Percentiles rank a stretch among this genome's conserved stretches.
These are phyloP conservation scores for Gasteruption jaculator DNA, from an alignment of 2,888 invertebrate species.

Conservation along the genomic window DNA sequence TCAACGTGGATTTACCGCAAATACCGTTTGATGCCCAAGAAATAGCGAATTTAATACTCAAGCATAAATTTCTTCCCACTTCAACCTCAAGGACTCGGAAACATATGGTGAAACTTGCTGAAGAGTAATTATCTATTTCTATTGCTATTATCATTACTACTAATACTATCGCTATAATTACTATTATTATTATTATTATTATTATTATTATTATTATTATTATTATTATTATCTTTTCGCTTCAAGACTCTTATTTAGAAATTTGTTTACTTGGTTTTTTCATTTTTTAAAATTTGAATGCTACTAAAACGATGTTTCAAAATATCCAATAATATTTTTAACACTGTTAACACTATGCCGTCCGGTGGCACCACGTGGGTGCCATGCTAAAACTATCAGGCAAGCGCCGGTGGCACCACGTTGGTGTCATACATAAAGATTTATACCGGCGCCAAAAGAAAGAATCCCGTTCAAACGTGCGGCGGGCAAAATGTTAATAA, in stretches of 20 bases:
- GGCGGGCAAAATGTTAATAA: no score
- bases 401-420: no score
- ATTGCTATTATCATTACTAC: not conserved
- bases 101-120: constrained; percentile 54
- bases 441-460: no score
- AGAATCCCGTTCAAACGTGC: no score
- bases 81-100: constrained; percentile 59
- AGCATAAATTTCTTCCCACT: constrained; percentile 52
- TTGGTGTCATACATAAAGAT: no score
- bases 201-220: constrained; percentile 11
- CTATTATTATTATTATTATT: constrained; percentile 12
- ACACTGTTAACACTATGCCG: no score
- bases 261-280: constrained; percentile 16
- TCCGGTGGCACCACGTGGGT: no score
- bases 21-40: constrained; percentile 62
- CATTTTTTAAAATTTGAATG: no score
- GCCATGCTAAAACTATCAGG: no score
- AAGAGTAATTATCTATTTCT: constrained; percentile 51
- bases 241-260: constrained; percentile 10
- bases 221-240: constrained; percentile 4
- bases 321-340: not conserved
- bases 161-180: no score
- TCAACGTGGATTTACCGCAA: constrained; percentile 69
- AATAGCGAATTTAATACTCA: constrained; percentile 57
- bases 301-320: not conserved